A percentile compares a stretch with the other conserved stretches of the same genome.
Evolutionary conservation across 2,888 invertebrate genomes (phyloP).

Genomic region (Penaeus monodon): DNA sequence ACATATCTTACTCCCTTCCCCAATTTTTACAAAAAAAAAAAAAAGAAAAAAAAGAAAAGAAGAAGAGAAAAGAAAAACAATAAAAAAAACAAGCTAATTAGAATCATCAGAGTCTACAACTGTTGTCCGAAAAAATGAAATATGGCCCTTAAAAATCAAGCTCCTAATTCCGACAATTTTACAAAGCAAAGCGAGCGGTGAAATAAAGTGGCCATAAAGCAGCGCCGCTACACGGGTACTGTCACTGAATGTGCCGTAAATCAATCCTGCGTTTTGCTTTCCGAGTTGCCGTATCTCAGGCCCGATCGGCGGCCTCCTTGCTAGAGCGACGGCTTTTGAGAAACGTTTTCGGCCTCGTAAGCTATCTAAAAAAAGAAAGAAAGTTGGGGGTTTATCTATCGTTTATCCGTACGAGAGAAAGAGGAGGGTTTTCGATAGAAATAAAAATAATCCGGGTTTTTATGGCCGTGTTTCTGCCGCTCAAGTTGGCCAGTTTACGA

Average conservation of each 20-base stretch:
- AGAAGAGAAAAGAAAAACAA: too few relatives aligned
- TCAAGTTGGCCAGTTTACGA: conserved; percentile 22
- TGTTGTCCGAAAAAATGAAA: too few relatives aligned
- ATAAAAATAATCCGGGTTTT: conserved; percentile 41
- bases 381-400: too few relatives aligned
- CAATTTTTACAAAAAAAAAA: too few relatives aligned
- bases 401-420: conserved; percentile 2
- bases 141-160: too few relatives aligned
- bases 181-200: conserved; percentile 28
- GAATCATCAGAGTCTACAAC: too few relatives aligned
- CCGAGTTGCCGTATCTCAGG: background rate
- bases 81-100: too few relatives aligned
- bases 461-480: conserved; percentile 21
- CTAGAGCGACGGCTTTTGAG: too few relatives aligned
- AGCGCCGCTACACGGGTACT: conserved; percentile 18
- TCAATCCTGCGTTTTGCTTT: conserved; percentile 7
- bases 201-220: conserved; percentile 28
- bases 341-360: too few relatives aligned
- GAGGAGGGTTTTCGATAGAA: conserved; percentile 8
- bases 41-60: too few relatives aligned
- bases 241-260: conserved; percentile 47
- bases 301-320: background rate
- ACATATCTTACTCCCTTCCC: too few relatives aligned
- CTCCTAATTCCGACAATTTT: conserved; percentile 22
- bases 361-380: too few relatives aligned